Conservation (phyloP, 2,113 vertebrate species). For the Sorex fumeus region DNA sequence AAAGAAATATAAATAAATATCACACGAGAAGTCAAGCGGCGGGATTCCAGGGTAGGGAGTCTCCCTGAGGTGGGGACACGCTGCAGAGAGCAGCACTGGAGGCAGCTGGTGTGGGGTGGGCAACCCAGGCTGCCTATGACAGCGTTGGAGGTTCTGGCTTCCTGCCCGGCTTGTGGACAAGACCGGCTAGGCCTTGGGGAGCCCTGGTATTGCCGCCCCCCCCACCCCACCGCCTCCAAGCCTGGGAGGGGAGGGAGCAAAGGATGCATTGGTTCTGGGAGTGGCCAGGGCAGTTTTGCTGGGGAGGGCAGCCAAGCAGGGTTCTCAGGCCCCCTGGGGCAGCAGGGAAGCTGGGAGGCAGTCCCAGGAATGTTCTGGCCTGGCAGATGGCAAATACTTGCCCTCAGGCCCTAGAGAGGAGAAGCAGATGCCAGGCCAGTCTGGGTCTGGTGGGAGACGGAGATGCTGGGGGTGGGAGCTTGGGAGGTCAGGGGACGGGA, state of each 20-base stretch:
- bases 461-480: not conserved
- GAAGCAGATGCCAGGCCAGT: conserved; percentile 6
- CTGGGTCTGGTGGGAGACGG: conserved; percentile 10
- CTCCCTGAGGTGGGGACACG: conserved; percentile 26
- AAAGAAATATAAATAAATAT: not conserved
- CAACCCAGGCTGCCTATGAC: not conserved
- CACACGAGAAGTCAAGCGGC: not conserved
- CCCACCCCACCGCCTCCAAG: too few species aligned
- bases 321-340: conserved; percentile 35
- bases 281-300: not conserved
- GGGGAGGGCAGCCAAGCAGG: not conserved
- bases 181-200: not conserved
- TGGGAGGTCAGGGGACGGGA: not conserved
- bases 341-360: conserved; percentile 60
- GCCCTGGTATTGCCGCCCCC: not conserved
- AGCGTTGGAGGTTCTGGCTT: not conserved
- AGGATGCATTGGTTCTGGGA: conserved; percentile 5
- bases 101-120: not conserved
- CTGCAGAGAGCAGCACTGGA: not conserved
- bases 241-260: not conserved
- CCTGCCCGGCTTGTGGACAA: not conserved
- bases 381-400: conserved; percentile 66
- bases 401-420: conserved; percentile 66
- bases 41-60: not conserved
- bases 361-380: conserved; percentile 19